phyloP scores from a whole-genome alignment of 2,888 invertebrate species.

The Eupithecia pulchellata region DNA sequence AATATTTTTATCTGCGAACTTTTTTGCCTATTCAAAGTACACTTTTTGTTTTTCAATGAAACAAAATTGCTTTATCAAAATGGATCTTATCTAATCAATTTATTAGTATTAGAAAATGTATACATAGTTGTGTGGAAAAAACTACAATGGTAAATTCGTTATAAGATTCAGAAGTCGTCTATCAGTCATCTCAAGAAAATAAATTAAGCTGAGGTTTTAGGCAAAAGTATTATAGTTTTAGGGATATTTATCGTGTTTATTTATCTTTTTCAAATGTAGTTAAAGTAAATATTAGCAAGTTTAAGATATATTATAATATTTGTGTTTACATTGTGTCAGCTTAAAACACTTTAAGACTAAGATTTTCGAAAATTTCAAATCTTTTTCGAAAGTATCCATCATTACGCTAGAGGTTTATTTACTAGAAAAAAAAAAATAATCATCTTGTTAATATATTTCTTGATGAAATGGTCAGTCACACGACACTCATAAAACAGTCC shows the following conservation, averaged over 20 bases:
- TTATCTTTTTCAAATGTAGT: no score
- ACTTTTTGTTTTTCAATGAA: slow-evolving; percentile 20
- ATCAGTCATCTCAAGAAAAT: no score
- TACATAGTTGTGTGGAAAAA: background rate
- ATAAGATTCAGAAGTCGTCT: background rate
- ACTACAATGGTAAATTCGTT: background rate
- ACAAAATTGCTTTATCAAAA: slow-evolving; percentile 25
- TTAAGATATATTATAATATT: no score
- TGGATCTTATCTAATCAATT: slow-evolving; percentile 12
- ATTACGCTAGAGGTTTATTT: no score
- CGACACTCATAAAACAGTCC: background rate
- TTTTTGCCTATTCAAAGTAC: background rate
- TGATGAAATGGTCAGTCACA: background rate
- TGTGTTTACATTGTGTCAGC: no score
- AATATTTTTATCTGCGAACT: no score
- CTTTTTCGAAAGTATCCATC: background rate
- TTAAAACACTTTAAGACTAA: background rate
- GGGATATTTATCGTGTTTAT: no score
- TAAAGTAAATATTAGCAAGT: no score
- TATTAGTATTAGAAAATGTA: background rate
- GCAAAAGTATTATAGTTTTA: no score
- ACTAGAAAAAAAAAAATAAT: no score
- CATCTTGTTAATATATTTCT: no score
- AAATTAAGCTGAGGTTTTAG: background rate
- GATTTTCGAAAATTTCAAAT: background rate